Base-by-base conservation (phyloP, 2,888 invertebrate genomes). In the Gnatocerus cornutus region DNA sequence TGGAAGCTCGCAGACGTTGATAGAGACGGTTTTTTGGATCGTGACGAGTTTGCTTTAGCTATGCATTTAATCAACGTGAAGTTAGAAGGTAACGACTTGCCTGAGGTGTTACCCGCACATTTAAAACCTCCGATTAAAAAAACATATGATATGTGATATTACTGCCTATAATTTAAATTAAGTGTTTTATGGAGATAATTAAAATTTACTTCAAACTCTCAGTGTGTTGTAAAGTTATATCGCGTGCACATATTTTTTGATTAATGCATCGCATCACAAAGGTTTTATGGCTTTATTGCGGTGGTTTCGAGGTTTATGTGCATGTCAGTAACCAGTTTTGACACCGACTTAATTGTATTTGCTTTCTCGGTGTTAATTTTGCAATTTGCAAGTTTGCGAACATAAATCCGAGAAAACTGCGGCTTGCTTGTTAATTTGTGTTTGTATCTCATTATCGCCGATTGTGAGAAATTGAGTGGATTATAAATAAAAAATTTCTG, bases 1-100 rank as follows among this genome's bases (percentile, higher is more conserved):
- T 99, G 99, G 99, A 99, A 98, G 86, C 87, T 99, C 73, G 91
- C 99, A 0, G 99, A 99, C 87, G 92, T 98, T 74, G 99, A 99
- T 87, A 92, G 93, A 79, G 98, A 98, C 85, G 98, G 98, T 33
- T 92, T 95, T 87, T 88, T 99, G 78, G 99, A 99, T 86, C 86
- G 90, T 8, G 99, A 99, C 80, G 99, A 99, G 87, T 99, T 98
- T 87, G 98, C 99, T 29, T 89, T 99, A 72, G 98, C 99, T 27
- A 96, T 97, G 94, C 98, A 99, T 87, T 90, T 98, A 84, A 97
- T 97, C 83, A 91, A 91, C 81, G 91, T 98, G 72, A 97, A 97
- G 88, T 88, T 93, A 77, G 94, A 94, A 79, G 97, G 97, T 33
- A 94, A 98, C 85, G 97, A 98, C 85, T 88, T 99, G 77, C 98